A percentile compares a stretch with the other conserved stretches of the same genome.
These are phyloP conservation scores for Pipistrellus pygmaeus DNA, from an alignment of 2,797 vertebrate species.

Conservation along the genomic window DNA sequence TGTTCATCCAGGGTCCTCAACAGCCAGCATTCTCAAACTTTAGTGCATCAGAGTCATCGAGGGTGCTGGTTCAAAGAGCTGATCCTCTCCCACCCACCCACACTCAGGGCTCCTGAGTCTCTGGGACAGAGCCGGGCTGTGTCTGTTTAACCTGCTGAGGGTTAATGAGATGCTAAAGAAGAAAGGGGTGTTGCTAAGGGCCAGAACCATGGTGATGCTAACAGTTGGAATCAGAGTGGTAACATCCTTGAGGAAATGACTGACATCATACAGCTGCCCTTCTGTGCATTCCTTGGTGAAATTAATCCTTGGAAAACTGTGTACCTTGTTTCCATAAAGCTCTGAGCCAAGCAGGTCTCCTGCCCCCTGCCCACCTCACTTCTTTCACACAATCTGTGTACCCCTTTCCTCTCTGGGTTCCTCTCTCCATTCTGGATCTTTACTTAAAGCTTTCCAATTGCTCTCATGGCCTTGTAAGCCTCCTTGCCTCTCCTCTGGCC, in stretches of 20 bases:
- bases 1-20: neutral
- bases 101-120: neutral
- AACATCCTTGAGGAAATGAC: neutral
- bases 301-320: neutral
- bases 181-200: neutral
- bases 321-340: neutral
- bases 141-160: neutral
- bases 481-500: neutral
- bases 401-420: neutral
- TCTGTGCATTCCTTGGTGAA: neutral
- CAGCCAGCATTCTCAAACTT: neutral
- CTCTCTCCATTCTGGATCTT: neutral
- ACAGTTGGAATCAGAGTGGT: neutral
- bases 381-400: neutral
- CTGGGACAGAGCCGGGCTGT: neutral
- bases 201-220: neutral
- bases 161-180: neutral
- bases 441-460: neutral
- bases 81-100: neutral
- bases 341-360: neutral
- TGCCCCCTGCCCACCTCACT: neutral
- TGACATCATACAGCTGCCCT: neutral
- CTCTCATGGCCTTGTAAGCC: neutral
- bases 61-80: neutral
- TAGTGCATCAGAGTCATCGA: neutral